Conservation (phyloP, 1,140 invertebrate genomes). For the Drosophila murphyi region DNA sequence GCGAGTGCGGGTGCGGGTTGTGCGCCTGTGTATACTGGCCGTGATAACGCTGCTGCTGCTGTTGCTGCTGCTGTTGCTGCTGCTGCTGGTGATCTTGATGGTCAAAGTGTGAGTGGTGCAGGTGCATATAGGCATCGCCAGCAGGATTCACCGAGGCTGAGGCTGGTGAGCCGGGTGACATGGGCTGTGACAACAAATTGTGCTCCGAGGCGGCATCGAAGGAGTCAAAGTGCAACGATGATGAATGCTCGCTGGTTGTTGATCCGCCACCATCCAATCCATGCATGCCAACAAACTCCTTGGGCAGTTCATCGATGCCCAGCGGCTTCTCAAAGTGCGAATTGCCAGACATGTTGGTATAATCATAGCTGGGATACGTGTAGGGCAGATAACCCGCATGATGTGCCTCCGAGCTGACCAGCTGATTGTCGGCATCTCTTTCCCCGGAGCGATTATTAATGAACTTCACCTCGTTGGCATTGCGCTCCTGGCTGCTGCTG, state of each 20-base stretch:
- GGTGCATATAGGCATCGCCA: slow-evolving; percentile 64
- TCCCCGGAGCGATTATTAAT: slow-evolving; percentile 66
- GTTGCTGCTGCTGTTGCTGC: slow-evolving; percentile 34
- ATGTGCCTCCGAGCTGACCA: slow-evolving; percentile 68
- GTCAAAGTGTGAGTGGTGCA: slow-evolving; percentile 68
- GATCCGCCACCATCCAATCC: slow-evolving; percentile 42
- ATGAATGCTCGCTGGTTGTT: slow-evolving; percentile 76
- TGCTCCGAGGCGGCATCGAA: slow-evolving; percentile 79
- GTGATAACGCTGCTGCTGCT: slow-evolving; percentile 36
- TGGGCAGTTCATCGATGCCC: slow-evolving; percentile 75
- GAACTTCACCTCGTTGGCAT: slow-evolving; percentile 82
- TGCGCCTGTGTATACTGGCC: slow-evolving; percentile 38
- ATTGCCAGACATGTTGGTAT: slow-evolving; percentile 82
- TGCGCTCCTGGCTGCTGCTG: slow-evolving; percentile 61
- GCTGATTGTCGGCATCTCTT: slow-evolving; percentile 9
- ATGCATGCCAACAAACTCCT: slow-evolving; percentile 54
- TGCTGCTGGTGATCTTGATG: slow-evolving; percentile 23
- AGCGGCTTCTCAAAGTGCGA: slow-evolving; percentile 75
- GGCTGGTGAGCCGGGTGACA: slow-evolving; percentile 69
- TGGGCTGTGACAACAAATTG: slow-evolving; percentile 69
- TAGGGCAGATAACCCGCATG: slow-evolving; percentile 75
- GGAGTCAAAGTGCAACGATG: slow-evolving; percentile 75
- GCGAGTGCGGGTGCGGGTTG: slow-evolving; percentile 37
- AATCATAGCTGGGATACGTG: slow-evolving; percentile 80
- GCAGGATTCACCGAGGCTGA: slow-evolving; percentile 71